Evolutionary conservation across 1,140 invertebrate genomes (phyloP).

Genomic region (Rhopalosiphum padi): DNA sequence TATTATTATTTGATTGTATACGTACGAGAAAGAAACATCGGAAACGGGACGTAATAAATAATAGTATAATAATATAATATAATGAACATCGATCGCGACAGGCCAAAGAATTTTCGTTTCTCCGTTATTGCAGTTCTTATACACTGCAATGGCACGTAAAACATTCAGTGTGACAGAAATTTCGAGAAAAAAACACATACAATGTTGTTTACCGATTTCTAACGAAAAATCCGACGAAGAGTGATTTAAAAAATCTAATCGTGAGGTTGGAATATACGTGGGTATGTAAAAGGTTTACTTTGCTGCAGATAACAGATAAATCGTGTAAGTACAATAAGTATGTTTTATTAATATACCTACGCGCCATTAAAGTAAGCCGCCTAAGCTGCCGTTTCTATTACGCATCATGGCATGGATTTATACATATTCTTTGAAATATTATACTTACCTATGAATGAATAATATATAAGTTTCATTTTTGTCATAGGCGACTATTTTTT

Average conservation of each 20-base stretch:
- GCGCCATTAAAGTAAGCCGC: not conserved
- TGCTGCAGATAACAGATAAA: not conserved
- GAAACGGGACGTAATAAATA: not conserved
- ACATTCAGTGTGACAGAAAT: not conserved
- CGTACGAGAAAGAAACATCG: not conserved
- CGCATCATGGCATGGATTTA: too few species aligned
- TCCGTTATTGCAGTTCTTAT: not conserved
- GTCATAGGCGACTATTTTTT: not conserved
- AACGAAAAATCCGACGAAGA: not conserved
- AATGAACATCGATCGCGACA: not conserved
- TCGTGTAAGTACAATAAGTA: not conserved
- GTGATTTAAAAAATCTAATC: not conserved
- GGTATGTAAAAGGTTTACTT: not conserved
- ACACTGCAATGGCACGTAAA: not conserved
- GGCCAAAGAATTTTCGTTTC: conserved; percentile 2
- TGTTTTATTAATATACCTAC: not conserved
- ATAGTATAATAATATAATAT: not conserved
- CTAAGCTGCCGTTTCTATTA: too few species aligned
- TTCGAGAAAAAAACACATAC: not conserved
- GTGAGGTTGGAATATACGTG: not conserved
- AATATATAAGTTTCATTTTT: not conserved
- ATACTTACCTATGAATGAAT: too few species aligned
- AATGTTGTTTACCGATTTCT: not conserved
- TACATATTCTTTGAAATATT: too few species aligned
- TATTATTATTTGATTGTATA: not conserved